phyloP scores from a whole-genome alignment of 2,888 invertebrate species.

The Oligia strigilis region DNA sequence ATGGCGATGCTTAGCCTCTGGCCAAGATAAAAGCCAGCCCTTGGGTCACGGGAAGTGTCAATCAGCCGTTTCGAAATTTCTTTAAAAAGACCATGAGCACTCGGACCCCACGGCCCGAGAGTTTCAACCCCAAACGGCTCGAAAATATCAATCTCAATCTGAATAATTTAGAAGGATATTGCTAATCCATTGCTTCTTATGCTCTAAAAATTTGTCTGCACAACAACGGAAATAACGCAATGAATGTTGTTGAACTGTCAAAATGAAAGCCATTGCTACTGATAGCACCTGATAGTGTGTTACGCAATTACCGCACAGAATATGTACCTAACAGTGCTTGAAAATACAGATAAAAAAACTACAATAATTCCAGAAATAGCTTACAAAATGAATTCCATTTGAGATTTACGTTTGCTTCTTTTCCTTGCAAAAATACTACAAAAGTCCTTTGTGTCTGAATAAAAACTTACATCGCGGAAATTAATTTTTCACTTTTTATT shows the following conservation, averaged over 20 bases:
- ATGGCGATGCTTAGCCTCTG: no score
- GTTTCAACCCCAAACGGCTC: no score
- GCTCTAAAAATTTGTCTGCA: not conserved
- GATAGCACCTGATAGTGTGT: no score
- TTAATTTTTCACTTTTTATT: conserved; percentile 32
- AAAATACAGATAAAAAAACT: not conserved
- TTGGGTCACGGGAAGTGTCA: no score
- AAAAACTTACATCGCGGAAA: conserved; percentile 28
- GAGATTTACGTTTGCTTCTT: not conserved
- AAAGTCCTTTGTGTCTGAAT: conserved; percentile 22
- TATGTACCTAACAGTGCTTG: not conserved
- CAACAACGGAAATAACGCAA: not conserved
- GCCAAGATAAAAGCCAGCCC: no score
- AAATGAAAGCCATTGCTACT: not conserved
- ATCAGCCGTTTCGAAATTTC: no score
- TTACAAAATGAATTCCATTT: not conserved
- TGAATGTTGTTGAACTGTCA: not conserved
- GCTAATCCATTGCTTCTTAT: not conserved
- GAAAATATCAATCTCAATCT: no score
- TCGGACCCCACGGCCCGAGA: no score
- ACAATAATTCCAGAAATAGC: not conserved
- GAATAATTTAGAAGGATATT: not conserved
- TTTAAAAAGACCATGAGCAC: no score
- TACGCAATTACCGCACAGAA: not conserved
- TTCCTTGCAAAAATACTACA: conserved; percentile 13